These are phyloP conservation scores for Poeciliopsis retropinna DNA, from an alignment of 2,113 vertebrate species.

Conservation along the genomic window DNA sequence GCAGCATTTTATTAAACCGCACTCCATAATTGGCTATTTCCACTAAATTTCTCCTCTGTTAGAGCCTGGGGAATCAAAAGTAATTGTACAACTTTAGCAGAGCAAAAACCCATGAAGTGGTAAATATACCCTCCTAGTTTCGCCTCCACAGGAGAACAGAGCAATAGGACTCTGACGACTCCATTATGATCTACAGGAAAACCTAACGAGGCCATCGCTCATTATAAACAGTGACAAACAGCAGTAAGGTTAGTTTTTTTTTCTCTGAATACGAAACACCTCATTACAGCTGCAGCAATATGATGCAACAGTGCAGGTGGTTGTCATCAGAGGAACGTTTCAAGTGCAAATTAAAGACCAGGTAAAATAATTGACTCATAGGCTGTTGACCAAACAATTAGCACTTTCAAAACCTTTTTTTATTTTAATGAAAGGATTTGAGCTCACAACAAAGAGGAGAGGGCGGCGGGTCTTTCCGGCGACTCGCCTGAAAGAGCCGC, in stretches of 20 bases:
- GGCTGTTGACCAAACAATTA: constrained; percentile 75
- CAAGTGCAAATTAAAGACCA: constrained; percentile 56
- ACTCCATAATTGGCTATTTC: constrained; percentile 55
- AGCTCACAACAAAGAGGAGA: constrained; percentile 56
- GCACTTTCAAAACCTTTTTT: constrained; percentile 40
- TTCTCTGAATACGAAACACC: constrained; percentile 47
- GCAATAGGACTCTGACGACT: constrained; percentile 44
- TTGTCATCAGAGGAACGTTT: constrained; percentile 60
- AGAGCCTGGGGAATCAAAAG: constrained; percentile 58
- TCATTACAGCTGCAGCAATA: constrained; percentile 74
- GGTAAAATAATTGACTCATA: constrained; percentile 39
- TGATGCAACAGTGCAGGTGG: constrained; percentile 62
- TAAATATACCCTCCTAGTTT: constrained; percentile 29
- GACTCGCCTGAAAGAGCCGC: constrained; percentile 62
- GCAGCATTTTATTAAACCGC: constrained; percentile 45
- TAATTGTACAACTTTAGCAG: constrained; percentile 70
- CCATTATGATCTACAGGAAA: constrained; percentile 44
- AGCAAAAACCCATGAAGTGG: constrained; percentile 63
- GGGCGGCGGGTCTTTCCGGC: constrained; percentile 23
- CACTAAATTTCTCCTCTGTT: constrained; percentile 18
- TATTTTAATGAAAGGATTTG: constrained; percentile 79
- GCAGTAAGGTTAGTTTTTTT: constrained; percentile 46
- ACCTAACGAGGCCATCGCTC: constrained; percentile 51
- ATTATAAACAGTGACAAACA: constrained; percentile 66
- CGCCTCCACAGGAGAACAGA: constrained; percentile 37